Conservation (phyloP, 53 echinoderm and acorn worm genomes). For the Holothuria leucospilota region DNA sequence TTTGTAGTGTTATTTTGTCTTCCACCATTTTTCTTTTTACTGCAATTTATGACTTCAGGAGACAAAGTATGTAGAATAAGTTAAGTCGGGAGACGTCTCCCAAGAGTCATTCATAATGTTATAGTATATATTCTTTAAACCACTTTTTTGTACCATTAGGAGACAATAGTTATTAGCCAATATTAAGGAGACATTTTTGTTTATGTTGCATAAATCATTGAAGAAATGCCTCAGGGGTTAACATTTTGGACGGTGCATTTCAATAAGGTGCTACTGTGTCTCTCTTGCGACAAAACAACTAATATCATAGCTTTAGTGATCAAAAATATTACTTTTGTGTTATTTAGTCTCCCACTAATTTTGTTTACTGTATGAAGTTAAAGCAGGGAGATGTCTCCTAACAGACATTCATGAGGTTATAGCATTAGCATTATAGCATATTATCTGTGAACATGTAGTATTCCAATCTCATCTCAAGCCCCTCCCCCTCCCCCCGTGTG, state of each 20-base stretch:
- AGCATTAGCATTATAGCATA: too few species aligned
- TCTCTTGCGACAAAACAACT: not conserved
- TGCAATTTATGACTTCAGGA: not conserved
- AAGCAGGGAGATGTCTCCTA: conserved; percentile 6
- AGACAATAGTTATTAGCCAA: not conserved
- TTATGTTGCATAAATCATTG: conserved; percentile 4
- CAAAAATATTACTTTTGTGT: conserved; percentile 21
- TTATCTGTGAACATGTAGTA: too few species aligned
- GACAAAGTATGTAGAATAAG: not conserved
- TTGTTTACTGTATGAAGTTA: not conserved
- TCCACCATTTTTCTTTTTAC: conserved; percentile 6
- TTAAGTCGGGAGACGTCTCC: conserved; percentile 6
- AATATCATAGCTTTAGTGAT: not conserved
- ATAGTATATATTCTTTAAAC: too few species aligned
- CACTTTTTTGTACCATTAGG: too few species aligned
- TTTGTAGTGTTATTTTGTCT: conserved; percentile 30
- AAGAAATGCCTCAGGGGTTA: not conserved
- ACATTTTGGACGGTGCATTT: not conserved
- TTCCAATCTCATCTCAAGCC: too few species aligned
- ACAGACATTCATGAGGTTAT: too few species aligned
- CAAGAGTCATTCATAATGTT: too few species aligned
- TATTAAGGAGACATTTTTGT: not conserved
- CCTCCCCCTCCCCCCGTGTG: too few species aligned
- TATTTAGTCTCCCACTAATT: conserved; percentile 11
- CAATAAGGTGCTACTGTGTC: too few species aligned